Evolutionary conservation across 2,888 invertebrate genomes (phyloP).

Genomic region (Megamerina dolium): DNA sequence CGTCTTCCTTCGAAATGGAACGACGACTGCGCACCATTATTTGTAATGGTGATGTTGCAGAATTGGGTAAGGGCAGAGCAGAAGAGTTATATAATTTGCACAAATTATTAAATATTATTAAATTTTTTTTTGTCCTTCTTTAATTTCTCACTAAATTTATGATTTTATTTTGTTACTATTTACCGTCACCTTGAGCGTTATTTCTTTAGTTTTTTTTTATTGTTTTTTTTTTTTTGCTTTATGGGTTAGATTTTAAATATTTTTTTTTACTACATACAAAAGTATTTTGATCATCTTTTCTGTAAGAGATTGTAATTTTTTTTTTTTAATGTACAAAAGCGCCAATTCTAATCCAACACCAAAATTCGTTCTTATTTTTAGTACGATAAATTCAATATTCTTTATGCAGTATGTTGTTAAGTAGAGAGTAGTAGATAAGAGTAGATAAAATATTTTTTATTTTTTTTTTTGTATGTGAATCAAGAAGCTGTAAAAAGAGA

Average conservation of each 20-base stretch:
- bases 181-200: constrained; percentile 10
- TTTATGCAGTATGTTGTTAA: constrained; percentile 1
- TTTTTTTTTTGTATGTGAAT: constrained; percentile 9
- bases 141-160: neutral
- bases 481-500: constrained; percentile 27
- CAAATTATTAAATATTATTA: constrained; percentile 2
- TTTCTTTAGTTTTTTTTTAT: neutral
- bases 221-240: neutral
- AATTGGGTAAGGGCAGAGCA: no score
- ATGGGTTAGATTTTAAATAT: no score
- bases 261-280: no score
- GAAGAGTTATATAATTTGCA: no score
- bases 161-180: neutral
- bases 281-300: no score
- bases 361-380: constrained; percentile 2
- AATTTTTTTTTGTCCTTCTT: neutral
- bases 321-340: neutral
- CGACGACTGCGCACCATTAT: constrained; percentile 42
- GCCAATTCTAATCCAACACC: constrained; percentile 12
- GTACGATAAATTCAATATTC: neutral
- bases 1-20: constrained; percentile 43
- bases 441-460: no score
- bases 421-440: no score
- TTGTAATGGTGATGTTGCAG: no score
- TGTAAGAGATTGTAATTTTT: neutral